Conservation (phyloP, 2,888 invertebrate genomes). For the Nephrotoma appendiculata region DNA sequence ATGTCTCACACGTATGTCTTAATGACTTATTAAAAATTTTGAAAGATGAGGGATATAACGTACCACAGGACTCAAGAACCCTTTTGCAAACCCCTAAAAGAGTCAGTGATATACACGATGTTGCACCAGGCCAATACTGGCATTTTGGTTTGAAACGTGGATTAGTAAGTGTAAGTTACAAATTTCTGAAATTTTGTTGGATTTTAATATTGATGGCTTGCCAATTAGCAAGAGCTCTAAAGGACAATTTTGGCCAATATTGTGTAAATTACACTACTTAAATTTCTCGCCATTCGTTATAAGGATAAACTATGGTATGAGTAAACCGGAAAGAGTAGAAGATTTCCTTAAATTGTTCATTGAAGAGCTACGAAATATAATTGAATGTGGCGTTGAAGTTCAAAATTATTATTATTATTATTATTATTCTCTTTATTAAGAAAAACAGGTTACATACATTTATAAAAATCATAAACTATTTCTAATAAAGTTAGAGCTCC, state of each 20-base stretch:
- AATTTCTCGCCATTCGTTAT: neutral
- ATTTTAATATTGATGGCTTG: neutral
- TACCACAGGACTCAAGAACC: slow-evolving; percentile 1
- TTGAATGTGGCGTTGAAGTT: neutral
- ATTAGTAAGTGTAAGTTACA: neutral
- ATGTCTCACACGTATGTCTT: neutral
- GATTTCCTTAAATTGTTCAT: neutral
- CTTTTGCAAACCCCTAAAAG: neutral
- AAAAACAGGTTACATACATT: no score
- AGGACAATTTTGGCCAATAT: neutral
- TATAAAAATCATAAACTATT: no score
- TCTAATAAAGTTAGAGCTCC: no score
- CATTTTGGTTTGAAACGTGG: neutral
- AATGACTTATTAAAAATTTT: slow-evolving; percentile 1
- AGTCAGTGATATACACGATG: neutral
- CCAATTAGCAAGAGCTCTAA: slow-evolving; percentile 3
- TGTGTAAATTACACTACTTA: neutral
- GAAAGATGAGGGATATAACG: neutral
- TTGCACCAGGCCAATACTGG: neutral
- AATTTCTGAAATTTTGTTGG: neutral
- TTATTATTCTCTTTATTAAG: no score
- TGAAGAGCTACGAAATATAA: neutral
- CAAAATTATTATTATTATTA: no score
- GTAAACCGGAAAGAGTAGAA: neutral
- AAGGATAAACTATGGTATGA: slow-evolving; percentile 1